Base-by-base conservation (phyloP, 2,113 vertebrate species). In the Chloroceryle aenea region DNA sequence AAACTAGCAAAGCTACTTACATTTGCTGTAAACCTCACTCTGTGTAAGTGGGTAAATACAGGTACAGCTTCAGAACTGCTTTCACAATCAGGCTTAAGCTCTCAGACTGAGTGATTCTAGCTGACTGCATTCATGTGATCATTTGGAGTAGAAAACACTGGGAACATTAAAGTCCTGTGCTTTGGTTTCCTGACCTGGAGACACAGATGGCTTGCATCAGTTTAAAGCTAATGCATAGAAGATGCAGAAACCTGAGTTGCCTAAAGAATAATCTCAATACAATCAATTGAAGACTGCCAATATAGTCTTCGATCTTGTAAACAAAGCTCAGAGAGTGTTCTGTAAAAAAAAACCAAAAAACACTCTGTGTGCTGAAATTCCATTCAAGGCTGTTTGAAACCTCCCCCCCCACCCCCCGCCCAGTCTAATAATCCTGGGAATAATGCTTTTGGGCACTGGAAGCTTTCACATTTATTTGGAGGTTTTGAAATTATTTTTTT, bases 351-450 rank as follows among this genome's bases (percentile, higher is more conserved):
- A 30, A n/a, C n/a, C n/a, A n/a, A n/a, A 81, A 40, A 81, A 55
- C 4, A 40, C 9, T 9, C 10, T 50, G 12, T 48, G 2, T n/a
- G 11, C n/a, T 64, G 34, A 79, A 88, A 92, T 9, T 2, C 4
- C 2, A 32, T 38, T 6, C 55, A 73, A 55, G 38, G 2, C 18
- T 59, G 18, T 56, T 48, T 40, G 12, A 80, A 18, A 50, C 5
- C 25, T 21, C 47, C 47, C 20, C 20, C 47, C 45, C 20, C 48
- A 6, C 0, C 20, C 2, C 7, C 18, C 4, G 9, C 12, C 25
- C 8, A 63, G n/a, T 1, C 5, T 36, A 55, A 13, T 50, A 63
- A 48, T 40, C 12, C 14, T 62, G 23, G 6, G 14, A 83, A 30
- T 36, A 48, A 79, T 19, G 4, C 0, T 82, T 92, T 71, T n/a